A percentile compares a stretch with the other conserved stretches of the same genome.
Evolutionary conservation across 2,113 vertebrate species (phyloP).

Genomic region (Pholis gunnellus): DNA sequence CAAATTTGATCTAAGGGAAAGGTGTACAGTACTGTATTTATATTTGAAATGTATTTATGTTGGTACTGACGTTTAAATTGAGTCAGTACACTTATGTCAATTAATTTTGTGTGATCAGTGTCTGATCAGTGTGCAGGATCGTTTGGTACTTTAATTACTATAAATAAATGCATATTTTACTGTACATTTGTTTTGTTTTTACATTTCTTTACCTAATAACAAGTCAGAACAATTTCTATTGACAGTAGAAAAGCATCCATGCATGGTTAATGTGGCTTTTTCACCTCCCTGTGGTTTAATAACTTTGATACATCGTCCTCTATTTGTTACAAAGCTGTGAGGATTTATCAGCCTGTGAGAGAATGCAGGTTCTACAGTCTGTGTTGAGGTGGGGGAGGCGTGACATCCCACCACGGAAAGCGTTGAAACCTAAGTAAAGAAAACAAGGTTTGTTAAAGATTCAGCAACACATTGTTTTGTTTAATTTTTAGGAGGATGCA

Average conservation of each 20-base stretch:
- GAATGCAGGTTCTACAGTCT: neutral
- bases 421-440: constrained; percentile 15
- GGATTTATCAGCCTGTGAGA: neutral
- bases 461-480: neutral
- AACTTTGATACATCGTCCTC: neutral
- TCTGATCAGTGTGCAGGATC: constrained; percentile 45
- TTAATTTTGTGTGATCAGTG: constrained; percentile 46
- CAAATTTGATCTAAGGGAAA: constrained; percentile 38
- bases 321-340: neutral
- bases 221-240: neutral
- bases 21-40: constrained; percentile 70
- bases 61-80: constrained; percentile 35
- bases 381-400: neutral
- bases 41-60: constrained; percentile 68
- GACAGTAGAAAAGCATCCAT: constrained; percentile 13
- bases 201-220: neutral
- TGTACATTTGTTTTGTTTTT: constrained; percentile 42
- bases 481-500: neutral
- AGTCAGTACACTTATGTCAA: constrained; percentile 36
- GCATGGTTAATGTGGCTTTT: neutral
- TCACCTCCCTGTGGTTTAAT: neutral
- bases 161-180: constrained; percentile 83
- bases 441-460: neutral
- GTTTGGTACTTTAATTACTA: constrained; percentile 69
- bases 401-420: neutral